A percentile compares a stretch with the other conserved stretches of the same genome.
Evolutionary conservation across 2,113 vertebrate genomes (phyloP).

Genomic region (Melierax canorus): DNA sequence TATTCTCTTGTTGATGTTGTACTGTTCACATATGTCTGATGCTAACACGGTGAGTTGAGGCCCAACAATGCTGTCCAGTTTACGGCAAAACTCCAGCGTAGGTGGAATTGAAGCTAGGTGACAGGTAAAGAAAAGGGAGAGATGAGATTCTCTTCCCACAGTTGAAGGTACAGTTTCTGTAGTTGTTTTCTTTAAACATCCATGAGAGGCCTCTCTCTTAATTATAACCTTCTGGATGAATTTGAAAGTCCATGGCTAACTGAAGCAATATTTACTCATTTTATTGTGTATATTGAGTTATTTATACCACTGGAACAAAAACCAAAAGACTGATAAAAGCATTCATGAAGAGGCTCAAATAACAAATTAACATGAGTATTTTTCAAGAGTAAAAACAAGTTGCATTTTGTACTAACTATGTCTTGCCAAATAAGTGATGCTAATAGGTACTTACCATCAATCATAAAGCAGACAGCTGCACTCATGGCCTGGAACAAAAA

Average conservation of each 20-base stretch:
- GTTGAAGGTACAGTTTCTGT: background rate
- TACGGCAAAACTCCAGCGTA: constrained; percentile 90
- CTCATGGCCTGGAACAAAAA: constrained; percentile 91
- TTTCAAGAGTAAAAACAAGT: background rate
- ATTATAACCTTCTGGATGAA: background rate
- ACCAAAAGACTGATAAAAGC: background rate
- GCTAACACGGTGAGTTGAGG: constrained; percentile 96
- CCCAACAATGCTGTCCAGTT: constrained; percentile 90
- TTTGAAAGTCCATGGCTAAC: background rate
- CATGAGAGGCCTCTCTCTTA: background rate
- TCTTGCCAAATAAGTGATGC: background rate
- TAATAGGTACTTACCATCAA: constrained; percentile 82
- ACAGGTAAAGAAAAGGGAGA: background rate
- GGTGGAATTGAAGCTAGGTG: constrained; percentile 82
- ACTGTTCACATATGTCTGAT: constrained; percentile 97
- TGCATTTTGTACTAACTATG: background rate
- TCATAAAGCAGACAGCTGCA: constrained; percentile 96
- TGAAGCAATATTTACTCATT: background rate
- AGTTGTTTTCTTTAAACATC: background rate
- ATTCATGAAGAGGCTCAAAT: background rate
- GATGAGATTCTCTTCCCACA: background rate
- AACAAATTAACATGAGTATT: background rate
- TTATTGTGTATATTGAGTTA: background rate
- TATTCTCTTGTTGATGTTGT: constrained; percentile 92
- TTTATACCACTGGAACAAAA: background rate